These are phyloP conservation scores for Protonemura montana DNA, from an alignment of 2,888 invertebrate species.

Conservation along the genomic window DNA sequence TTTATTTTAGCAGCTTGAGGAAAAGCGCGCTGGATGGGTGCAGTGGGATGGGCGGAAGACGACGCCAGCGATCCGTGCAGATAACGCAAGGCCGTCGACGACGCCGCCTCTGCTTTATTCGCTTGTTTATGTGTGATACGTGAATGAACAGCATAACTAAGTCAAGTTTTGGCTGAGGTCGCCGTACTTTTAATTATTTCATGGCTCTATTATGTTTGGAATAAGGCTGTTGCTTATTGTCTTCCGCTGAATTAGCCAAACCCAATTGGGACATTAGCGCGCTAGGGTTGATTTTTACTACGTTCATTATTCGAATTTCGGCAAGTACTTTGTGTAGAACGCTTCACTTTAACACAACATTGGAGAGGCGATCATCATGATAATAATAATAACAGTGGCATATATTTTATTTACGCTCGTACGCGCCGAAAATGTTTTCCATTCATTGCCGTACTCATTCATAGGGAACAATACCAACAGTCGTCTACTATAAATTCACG, in stretches of 20 bases:
- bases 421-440: background rate
- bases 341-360: background rate
- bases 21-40: background rate
- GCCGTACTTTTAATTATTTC: background rate
- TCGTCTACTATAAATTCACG: background rate
- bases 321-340: background rate
- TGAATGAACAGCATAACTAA: background rate
- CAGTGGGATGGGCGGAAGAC: constrained; percentile 1
- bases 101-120: background rate
- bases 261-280: background rate
- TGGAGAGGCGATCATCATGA: background rate
- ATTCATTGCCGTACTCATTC: background rate
- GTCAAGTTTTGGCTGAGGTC: background rate
- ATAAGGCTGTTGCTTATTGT: background rate
- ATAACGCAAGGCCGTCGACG: background rate
- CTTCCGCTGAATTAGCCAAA: background rate
- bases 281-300: background rate
- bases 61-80: background rate
- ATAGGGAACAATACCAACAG: background rate
- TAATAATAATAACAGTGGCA: background rate
- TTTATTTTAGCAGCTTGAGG: background rate
- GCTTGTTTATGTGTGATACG: background rate
- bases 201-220: background rate
- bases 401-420: background rate
- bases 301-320: background rate